Evolutionary conservation across 2,113 vertebrate species (phyloP).

Genomic region (Perca fluviatilis): DNA sequence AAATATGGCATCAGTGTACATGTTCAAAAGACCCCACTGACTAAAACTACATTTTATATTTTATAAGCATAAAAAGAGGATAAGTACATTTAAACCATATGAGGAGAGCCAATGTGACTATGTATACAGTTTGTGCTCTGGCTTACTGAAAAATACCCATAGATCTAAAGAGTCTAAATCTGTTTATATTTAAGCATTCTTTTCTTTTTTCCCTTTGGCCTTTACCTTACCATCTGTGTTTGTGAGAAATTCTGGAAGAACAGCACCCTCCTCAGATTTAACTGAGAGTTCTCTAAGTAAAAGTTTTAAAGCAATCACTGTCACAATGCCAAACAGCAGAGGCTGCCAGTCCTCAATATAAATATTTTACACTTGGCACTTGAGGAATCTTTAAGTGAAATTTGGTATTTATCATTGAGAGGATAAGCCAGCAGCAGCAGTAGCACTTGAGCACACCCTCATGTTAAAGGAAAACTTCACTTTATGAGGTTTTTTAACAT

Average conservation of each 20-base stretch:
- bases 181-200: not conserved
- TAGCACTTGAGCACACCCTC: not conserved
- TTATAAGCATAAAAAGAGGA: not conserved
- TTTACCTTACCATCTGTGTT: not conserved
- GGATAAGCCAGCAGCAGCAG: not conserved
- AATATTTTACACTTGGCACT: slow-evolving; percentile 16
- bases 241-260: not conserved
- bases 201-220: not conserved
- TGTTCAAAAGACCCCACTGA: not conserved
- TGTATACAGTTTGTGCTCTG: not conserved
- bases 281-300: not conserved
- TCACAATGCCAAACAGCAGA: slow-evolving; percentile 10
- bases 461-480: not conserved
- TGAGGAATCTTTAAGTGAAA: slow-evolving; percentile 8
- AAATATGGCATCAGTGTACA: not conserved
- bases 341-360: not conserved
- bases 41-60: not conserved
- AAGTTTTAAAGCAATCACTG: slow-evolving; percentile 22
- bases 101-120: not conserved
- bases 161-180: not conserved
- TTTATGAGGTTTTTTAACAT: too few relatives aligned
- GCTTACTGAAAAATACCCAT: not conserved
- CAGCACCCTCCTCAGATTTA: slow-evolving; percentile 19
- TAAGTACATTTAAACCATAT: not conserved
- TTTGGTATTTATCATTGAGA: slow-evolving; percentile 10